A percentile compares a stretch with the other conserved stretches of the same genome.
Conservation (phyloP, 92 coral and sea anemone species). For the Parazoanthus darwini region DNA sequence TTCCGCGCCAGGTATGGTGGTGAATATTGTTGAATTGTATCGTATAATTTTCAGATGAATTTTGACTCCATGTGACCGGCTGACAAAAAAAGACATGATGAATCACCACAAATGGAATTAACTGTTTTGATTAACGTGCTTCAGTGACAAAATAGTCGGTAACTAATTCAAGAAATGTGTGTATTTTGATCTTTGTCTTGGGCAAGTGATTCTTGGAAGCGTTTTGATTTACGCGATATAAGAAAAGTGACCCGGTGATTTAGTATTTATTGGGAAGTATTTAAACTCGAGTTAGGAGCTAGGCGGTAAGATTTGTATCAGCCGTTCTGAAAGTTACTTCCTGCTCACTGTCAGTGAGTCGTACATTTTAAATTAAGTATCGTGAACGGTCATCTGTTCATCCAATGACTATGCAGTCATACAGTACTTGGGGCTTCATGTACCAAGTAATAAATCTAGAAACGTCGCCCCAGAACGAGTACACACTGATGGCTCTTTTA, state of each 20-base stretch:
- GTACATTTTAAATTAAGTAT: not conserved
- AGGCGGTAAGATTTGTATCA: not conserved
- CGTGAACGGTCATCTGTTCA: too few relatives aligned
- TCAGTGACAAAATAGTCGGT: not conserved
- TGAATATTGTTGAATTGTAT: not conserved
- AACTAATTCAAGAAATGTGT: not conserved
- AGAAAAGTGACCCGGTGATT: not conserved
- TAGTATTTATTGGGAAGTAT: too few relatives aligned
- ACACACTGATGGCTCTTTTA: too few relatives aligned
- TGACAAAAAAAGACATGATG: not conserved
- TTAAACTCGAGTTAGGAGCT: not conserved
- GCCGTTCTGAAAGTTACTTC: not conserved
- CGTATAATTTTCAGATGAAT: not conserved
- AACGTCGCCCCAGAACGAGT: not conserved
- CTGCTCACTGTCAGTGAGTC: not conserved
- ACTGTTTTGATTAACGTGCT: not conserved
- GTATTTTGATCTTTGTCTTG: not conserved
- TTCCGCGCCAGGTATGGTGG: constrained; percentile 39
- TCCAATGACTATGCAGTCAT: too few relatives aligned
- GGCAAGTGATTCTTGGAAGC: not conserved
- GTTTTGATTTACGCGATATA: not conserved
- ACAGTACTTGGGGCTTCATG: too few relatives aligned
- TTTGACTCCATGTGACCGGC: constrained; percentile 26
- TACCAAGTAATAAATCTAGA: not conserved
- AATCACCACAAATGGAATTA: not conserved